Evolutionary conservation across 2,888 invertebrate species (phyloP), one percentile per base, ranked within the genome.

Genomic region (Alcis repandata): DNA sequence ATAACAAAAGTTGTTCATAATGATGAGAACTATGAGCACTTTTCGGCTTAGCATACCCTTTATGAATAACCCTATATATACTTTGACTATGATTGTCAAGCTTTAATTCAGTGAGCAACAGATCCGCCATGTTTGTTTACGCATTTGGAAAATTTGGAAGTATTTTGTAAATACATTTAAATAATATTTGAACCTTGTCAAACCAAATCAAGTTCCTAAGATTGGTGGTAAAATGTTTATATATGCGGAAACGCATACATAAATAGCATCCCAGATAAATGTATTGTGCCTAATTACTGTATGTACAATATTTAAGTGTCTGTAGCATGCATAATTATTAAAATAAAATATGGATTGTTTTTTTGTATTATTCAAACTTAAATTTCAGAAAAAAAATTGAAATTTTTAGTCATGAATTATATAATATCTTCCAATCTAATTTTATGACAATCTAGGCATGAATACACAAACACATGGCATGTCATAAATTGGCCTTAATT

Each of bases 401-500:
- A 15, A 48, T n/a, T n/a, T n/a, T n/a, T n/a, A n/a, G n/a, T n/a
- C n/a, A n/a, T n/a, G n/a, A n/a, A n/a, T n/a, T n/a, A n/a, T n/a
- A n/a, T n/a, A n/a, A n/a, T n/a, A n/a, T 11, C 19, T 15, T 13
- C 10, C 33, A 51, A 19, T 38, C 13, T 38, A 52, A 52, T 52
- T 9, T 20, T 38, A 38, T 36, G 38, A 20, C n/a, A 9, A 20
- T 17, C 17, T 13, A 49, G 32, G 52, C 33, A 59, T 33, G 51
- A 27, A 15, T 52, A n/a, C n/a, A n/a, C n/a, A n/a, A 22, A 19
- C 10, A 36, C 36, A 38, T 27, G 33, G 49, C 33, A 51, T 43
- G 49, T 56, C 49, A 33, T 49, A 33, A 54, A 17, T 36, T 51
- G 15, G 17, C 40, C 36, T 2, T 46, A 52, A 36, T 2, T 43